phyloP scores from a whole-genome alignment of 2,888 invertebrate species.

The Empis livida region DNA sequence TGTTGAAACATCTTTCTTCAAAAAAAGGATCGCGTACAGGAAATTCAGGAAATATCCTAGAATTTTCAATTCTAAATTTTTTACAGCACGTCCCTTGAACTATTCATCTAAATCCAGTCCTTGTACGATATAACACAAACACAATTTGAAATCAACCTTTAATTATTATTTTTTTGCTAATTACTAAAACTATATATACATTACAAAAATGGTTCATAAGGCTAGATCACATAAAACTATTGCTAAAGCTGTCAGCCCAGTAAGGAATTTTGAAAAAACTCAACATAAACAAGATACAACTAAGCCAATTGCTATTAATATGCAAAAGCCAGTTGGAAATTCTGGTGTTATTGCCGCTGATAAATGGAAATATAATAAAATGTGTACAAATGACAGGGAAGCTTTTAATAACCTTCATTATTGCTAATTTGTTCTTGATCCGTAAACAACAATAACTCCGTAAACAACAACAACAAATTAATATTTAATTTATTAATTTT shows the following conservation, averaged over 20 bases:
- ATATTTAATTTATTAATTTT: no score
- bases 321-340: neutral
- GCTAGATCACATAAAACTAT: conserved; percentile 7
- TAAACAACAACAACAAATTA: no score
- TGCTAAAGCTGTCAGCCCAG: conserved; percentile 9
- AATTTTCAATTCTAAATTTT: conserved; percentile 32
- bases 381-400: conserved; percentile 29
- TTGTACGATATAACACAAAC: conserved; percentile 2
- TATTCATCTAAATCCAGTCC: neutral
- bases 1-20: conserved; percentile 29
- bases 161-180: neutral
- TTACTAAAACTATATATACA: neutral
- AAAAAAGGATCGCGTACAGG: conserved; percentile 34
- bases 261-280: conserved; percentile 4
- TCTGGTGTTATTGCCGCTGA: conserved; percentile 9
- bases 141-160: no score
- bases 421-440: conserved; percentile 20
- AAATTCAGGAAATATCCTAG: conserved; percentile 33
- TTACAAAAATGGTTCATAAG: conserved; percentile 10
- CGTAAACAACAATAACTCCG: no score
- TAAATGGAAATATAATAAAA: conserved; percentile 33
- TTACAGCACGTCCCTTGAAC: conserved; percentile 35
- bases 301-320: no score
- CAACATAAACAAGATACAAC: neutral
- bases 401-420: conserved; percentile 32